These are phyloP conservation scores for Belgica antarctica DNA, from an alignment of 2,888 invertebrate species.

Conservation along the genomic window DNA sequence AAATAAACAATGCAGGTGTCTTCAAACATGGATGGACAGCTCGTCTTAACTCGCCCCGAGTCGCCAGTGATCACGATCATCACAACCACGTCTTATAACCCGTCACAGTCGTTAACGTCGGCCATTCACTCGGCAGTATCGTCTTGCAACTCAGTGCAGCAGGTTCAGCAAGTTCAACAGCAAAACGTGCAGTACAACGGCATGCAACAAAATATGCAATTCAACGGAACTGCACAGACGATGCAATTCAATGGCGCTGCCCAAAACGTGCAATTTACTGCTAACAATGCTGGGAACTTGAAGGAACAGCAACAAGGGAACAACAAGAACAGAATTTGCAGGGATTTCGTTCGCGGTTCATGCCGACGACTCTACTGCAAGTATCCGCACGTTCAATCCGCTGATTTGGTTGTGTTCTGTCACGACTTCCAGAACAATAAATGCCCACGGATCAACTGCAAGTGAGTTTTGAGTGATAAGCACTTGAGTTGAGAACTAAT, in stretches of 20 bases:
- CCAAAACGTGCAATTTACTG: neutral
- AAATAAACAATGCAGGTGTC: no score
- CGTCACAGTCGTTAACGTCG: neutral
- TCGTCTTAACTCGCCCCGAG: neutral
- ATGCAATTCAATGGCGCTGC: neutral
- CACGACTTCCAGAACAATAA: slow-evolving; percentile 72
- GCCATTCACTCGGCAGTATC: neutral
- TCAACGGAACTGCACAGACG: neutral
- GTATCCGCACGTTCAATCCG: slow-evolving; percentile 48
- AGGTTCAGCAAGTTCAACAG: neutral
- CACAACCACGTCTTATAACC: slow-evolving; percentile 6
- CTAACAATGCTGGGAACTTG: slow-evolving; percentile 17
- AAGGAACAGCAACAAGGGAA: slow-evolving; percentile 1
- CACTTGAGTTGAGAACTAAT: neutral
- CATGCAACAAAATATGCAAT: slow-evolving; percentile 9
- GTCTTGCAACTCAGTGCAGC: neutral
- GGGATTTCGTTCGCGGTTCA: slow-evolving; percentile 61
- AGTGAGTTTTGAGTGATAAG: slow-evolving; percentile 50
- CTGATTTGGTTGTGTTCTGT: slow-evolving; percentile 57
- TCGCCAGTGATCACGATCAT: slow-evolving; percentile 16
- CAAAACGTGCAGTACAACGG: no score
- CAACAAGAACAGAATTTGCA: slow-evolving; percentile 53
- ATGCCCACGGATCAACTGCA: slow-evolving; percentile 70
- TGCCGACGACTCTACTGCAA: slow-evolving; percentile 53
- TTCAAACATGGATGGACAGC: neutral